Base-by-base conservation (phyloP, 2,113 vertebrate genomes). In the Podarcis cretensis region DNA sequence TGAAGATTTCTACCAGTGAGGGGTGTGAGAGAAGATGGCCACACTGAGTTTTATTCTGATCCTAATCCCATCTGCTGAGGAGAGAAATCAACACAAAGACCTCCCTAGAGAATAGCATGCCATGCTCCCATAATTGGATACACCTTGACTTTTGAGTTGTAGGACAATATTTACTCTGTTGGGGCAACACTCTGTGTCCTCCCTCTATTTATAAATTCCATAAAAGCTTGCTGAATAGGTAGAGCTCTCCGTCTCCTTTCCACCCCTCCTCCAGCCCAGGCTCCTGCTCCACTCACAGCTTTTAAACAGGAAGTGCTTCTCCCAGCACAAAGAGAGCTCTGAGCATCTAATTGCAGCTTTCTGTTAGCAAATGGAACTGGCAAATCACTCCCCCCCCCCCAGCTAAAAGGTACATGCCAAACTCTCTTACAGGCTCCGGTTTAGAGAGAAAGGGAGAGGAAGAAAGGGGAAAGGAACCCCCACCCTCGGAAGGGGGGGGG, bases 321-420 rank as follows among this genome's bases (percentile, higher is more conserved):
- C 87, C 69, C 40, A 93, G 94, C 95, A 97, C 96, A 97, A 96
- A 97, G 96, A 96, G 93, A 93, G 92, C 92, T 95, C 96, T 96
- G 95, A 97, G 96, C 96, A 95, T 96, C 96, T 96, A 97, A 96
- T 98, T 98, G 97, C 96, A 95, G 93, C 81, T 97, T 96, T 96
- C 94, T 96, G 84, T 96, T 95, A 95, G 95, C 94, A 96, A 97
- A 97, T 95, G 95, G 95, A 96, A 96, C 90, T 85, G 95, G 96
- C 95, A 95, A 95, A 96, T 93, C 94, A 93, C 94, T 96, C 96
- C 93, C 84, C 84, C 92, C 89, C 35, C 35, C 35, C 81, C 95
- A 96, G 92, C 95, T 96, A 94, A 97, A 97, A 96, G 95, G 87
- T 90, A 93, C 85, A 81, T 92, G 95, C 93, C 87, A 83, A 89